Evolutionary conservation across 1,140 invertebrate species (phyloP), one percentile per base, ranked within the genome.

Genomic region (Mercenaria mercenaria): DNA sequence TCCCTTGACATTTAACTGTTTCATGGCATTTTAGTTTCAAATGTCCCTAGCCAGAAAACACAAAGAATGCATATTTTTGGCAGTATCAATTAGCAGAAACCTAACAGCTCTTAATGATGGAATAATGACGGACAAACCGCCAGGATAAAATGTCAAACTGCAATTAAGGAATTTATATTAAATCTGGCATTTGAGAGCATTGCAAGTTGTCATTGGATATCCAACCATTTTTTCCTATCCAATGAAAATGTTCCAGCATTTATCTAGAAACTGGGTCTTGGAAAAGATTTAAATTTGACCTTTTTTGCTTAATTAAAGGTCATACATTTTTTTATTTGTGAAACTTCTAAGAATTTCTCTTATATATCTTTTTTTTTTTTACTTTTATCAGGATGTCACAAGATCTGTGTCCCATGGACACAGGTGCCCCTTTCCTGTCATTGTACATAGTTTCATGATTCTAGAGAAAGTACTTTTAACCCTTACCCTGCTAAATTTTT

Each of bases 21-120:
- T 39, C 67, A n/a, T 72, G 67, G 67, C 67, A 72, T 72, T 72
- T 64, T 37, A 20, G 34, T 72, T 72, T 72, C 67, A 72, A 72
- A 72, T 72, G 67, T 72, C 37, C 67, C 67, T 15, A 15, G 29
- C 34, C 34, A 37, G 34, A 72, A 72, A 72, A 72, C 34, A 72
- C 67, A 72, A 72, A 72, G 67, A 72, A 37, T 72, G 67, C 67
- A 72, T 72, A 72, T 72, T 72, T 72, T 72, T 72, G 34, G 34
- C 34, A 1, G 20, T 29, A 41, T 39, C 67, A 72, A 72, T 72
- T 72, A 72, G 67, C 34, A 39, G 67, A 34, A 20, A 1, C 34
- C 10, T 37, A 67, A 56, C 61, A 8, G 61, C 6, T n/a, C 32
- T 29, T 67, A 72, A 72, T 72, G 67, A 39, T 34, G 29, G 11